Conservation (phyloP, 1,140 invertebrate genomes). For the Drosophila punjabiensis region DNA sequence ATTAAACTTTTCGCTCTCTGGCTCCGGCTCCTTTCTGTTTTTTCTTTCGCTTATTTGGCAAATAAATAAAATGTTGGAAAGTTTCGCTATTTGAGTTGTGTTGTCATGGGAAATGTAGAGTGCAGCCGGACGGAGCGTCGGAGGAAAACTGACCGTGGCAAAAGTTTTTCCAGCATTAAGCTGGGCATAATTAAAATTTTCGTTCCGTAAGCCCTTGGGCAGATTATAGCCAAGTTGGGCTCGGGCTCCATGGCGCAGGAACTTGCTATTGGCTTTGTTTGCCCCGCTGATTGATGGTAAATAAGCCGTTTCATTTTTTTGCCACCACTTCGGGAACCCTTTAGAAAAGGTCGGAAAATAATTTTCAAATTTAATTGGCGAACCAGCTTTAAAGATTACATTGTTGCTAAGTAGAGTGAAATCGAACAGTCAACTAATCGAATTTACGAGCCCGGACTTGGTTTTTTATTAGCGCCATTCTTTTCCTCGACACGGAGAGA, state of each 20-base stretch:
- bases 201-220: conserved; percentile 68
- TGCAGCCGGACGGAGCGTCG: neutral
- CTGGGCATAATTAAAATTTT: conserved; percentile 81
- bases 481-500: neutral
- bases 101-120: conserved; percentile 23
- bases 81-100: conserved; percentile 64
- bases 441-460: conserved; percentile 34
- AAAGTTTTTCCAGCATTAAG: conserved; percentile 72
- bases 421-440: conserved; percentile 45
- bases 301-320: conserved; percentile 27
- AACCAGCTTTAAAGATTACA: conserved; percentile 46
- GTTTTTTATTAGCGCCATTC: conserved; percentile 46
- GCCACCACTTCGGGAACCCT: conserved; percentile 30
- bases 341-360: conserved; percentile 27
- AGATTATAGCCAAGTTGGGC: conserved; percentile 64
- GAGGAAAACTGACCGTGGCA: conserved; percentile 56
- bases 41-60: conserved; percentile 48
- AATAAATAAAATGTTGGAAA: conserved; percentile 80
- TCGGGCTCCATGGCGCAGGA: conserved; percentile 18
- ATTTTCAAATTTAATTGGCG: conserved; percentile 59
- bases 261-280: conserved; percentile 64
- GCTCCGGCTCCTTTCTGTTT: neutral
- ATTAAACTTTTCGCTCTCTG: conserved; percentile 42
- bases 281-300: conserved; percentile 71
- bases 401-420: conserved; percentile 35